These are phyloP conservation scores for Eurytoma adleriae DNA, from an alignment of 2,888 invertebrate species.

Conservation along the genomic window DNA sequence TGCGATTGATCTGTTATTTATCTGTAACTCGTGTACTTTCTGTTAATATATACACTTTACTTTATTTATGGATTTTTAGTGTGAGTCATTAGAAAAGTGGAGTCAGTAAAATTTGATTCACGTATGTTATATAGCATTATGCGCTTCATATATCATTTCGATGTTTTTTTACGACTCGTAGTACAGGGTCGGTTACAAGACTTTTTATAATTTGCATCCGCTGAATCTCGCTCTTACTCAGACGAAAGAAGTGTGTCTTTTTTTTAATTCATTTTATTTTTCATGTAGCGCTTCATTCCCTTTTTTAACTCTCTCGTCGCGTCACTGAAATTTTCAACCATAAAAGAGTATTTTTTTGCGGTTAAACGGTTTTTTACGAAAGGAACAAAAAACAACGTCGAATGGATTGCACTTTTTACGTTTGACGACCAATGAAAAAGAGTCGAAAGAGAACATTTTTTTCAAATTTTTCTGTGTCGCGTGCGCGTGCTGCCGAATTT, in stretches of 20 bases:
- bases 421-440: conserved; percentile 23
- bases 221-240: conserved; percentile 15
- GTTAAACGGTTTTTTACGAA: conserved; percentile 7
- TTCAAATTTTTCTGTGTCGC: conserved; percentile 10
- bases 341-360: conserved; percentile 13
- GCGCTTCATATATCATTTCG: conserved; percentile 24
- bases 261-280: conserved; percentile 39
- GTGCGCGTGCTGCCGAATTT: not conserved
- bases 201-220: conserved; percentile 18
- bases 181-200: conserved; percentile 1
- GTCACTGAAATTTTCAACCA: conserved; percentile 24
- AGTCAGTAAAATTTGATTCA: not conserved
- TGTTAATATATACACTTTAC: not conserved
- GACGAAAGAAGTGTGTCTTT: not conserved
- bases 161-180: conserved; percentile 10
- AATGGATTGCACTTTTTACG: conserved; percentile 63
- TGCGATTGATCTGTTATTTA: conserved; percentile 21
- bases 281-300: conserved; percentile 17
- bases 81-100: conserved; percentile 20
- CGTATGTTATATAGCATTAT: conserved; percentile 1
- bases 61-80: conserved; percentile 23
- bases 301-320: conserved; percentile 17
- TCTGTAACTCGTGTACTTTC: conserved; percentile 33
- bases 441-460: conserved; percentile 12
- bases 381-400: conserved; percentile 33